Base-by-base conservation (phyloP, 2,888 invertebrate genomes). In the Eristalis arbustorum region DNA sequence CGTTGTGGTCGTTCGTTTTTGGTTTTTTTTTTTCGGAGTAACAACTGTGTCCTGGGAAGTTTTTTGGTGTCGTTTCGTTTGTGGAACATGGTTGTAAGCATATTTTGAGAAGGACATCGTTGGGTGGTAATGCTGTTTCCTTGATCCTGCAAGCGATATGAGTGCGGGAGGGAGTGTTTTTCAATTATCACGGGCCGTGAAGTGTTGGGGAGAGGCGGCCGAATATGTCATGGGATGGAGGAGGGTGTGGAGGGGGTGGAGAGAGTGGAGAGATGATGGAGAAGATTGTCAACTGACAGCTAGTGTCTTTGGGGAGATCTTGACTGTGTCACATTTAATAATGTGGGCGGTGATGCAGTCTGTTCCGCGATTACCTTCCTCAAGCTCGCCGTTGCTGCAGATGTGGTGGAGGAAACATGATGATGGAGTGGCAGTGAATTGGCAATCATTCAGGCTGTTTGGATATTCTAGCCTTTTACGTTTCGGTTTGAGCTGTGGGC, bases 161-260 rank as follows among this genome's bases (percentile, higher is more conserved):
- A 42, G 62, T 13, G 61, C 8, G 23, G 57, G 11, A n/a, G n/a
- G n/a, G n/a, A n/a, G n/a, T 0, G 23, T 69, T 77, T 69, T 77
- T 68, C 76, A 77, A 76, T 76, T 76, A 76, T 34, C 13, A 23
- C 18, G 67, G 5, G 1, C 18, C 61, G 4, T 22, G 31, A 37
- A 37, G 37, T 71, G 66, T 2, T 61, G 5, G 61, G 61, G 75
- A 59, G 49, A 42, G 61, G 22, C 42, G 14, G 49, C 18, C 37
- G 63, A 37, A 40, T 63, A 42, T 42, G 42, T 42, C 14, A 42
- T n/a, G 42, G 3, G 5, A n/a, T 6, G 13, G 42, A 42, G 6
- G n/a, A 2, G 14, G 42, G 25, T 25, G 25, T 31, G 31, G n/a
- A n/a, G n/a, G n/a, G n/a, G 13, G 42, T n/a, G 6, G n/a, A 2